Conservation (phyloP, 2,888 invertebrate species). For the Pseudoips prasinana region DNA sequence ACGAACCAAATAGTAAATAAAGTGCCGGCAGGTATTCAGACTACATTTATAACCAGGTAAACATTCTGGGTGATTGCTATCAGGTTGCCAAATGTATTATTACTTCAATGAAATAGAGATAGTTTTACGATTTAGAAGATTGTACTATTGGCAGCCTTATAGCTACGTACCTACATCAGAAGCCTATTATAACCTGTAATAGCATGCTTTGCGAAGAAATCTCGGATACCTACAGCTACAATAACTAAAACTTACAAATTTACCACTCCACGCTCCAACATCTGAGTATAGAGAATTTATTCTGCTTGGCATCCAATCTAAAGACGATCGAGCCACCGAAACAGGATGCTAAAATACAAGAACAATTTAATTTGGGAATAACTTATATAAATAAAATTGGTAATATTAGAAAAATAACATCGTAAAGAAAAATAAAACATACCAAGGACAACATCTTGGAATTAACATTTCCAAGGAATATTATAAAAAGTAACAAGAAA, state of each 20-base stretch:
- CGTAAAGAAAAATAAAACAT: conserved; percentile 1
- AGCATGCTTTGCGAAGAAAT: too few relatives aligned
- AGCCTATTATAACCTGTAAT: too few relatives aligned
- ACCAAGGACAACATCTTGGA: conserved; percentile 28
- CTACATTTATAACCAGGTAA: too few relatives aligned
- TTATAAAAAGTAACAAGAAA: not conserved
- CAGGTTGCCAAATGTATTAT: too few relatives aligned
- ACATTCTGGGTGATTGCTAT: too few relatives aligned
- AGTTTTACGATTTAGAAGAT: too few relatives aligned
- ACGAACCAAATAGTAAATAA: too few relatives aligned
- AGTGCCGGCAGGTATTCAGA: too few relatives aligned
- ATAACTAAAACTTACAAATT: conserved; percentile 61
- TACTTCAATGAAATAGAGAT: too few relatives aligned
- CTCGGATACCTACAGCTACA: not conserved
- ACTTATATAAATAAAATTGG: not conserved
- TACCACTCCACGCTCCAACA: conserved; percentile 77
- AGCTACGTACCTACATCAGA: too few relatives aligned
- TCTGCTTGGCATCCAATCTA: conserved; percentile 77
- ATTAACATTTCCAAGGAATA: conserved; percentile 7
- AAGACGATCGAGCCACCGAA: conserved; percentile 65
- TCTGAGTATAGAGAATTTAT: conserved; percentile 74
- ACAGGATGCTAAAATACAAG: conserved; percentile 62
- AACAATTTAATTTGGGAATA: not conserved
- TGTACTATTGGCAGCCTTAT: too few relatives aligned
- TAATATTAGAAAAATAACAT: not conserved